These are phyloP conservation scores for Cyanoramphus novaezelandiae DNA, from an alignment of 2,113 vertebrate species.

Conservation along the genomic window DNA sequence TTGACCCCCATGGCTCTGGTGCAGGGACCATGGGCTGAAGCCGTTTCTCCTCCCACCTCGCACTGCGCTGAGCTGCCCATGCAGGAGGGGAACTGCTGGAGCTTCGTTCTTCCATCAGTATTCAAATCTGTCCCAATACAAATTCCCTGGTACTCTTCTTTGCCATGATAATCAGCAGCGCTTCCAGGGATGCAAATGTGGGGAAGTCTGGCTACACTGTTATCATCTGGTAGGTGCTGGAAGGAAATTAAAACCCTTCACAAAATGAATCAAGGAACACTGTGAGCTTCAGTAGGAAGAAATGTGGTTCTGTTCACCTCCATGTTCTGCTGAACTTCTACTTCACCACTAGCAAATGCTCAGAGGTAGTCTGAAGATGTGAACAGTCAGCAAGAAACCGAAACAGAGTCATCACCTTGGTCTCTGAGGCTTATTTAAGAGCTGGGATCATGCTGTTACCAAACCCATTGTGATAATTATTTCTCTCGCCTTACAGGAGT, in stretches of 20 bases:
- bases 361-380: background rate
- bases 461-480: constrained; percentile 38
- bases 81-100: background rate
- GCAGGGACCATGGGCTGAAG: background rate
- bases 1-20: background rate
- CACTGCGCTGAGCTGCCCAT: accelerated
- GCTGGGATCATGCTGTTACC: background rate
- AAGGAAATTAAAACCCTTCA: background rate
- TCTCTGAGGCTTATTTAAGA: background rate
- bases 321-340: background rate
- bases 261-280: background rate
- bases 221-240: background rate
- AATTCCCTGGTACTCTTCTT: background rate
- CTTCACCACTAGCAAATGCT: background rate
- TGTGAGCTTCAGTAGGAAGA: background rate
- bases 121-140: background rate
- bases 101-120: background rate
- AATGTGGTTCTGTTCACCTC: background rate
- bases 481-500: constrained; percentile 25
- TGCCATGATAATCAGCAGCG: background rate
- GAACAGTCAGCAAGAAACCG: constrained; percentile 11
- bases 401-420: background rate
- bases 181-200: background rate
- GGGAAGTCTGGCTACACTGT: background rate
- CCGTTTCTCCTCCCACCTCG: accelerated